Evolutionary conservation across 2,888 invertebrate genomes (phyloP).

Genomic region (Drosophila nr. medialis): DNA sequence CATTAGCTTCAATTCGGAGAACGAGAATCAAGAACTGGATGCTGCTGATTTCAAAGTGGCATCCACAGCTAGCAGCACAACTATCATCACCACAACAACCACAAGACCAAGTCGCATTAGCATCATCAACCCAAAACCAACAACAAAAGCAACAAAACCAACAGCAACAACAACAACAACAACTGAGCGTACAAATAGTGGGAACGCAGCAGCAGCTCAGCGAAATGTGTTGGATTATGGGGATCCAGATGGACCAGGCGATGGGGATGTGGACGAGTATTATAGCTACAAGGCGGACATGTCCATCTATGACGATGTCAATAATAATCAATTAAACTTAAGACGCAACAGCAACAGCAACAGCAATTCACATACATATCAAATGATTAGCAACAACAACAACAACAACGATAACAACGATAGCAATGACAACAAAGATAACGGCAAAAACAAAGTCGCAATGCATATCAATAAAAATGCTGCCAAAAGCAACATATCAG

Average conservation of each 20-base stretch:
- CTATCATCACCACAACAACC: slow-evolving; percentile 16
- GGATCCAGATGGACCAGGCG: slow-evolving; percentile 40
- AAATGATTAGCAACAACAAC: slow-evolving; percentile 49
- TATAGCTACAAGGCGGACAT: slow-evolving; percentile 81
- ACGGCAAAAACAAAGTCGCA: slow-evolving; percentile 33
- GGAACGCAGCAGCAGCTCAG: slow-evolving; percentile 17
- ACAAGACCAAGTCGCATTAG: slow-evolving; percentile 30
- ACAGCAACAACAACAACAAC: slow-evolving; percentile 11
- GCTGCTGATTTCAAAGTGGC: slow-evolving; percentile 69
- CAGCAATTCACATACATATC: slow-evolving; percentile 80
- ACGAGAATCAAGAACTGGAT: slow-evolving; percentile 63
- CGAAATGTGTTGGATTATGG: slow-evolving; percentile 41
- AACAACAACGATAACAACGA: slow-evolving; percentile 38
- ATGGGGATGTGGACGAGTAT: slow-evolving; percentile 78
- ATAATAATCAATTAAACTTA: slow-evolving; percentile 84
- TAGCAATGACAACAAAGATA: slow-evolving; percentile 33
- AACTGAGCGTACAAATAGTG: slow-evolving; percentile 21
- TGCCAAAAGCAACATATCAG: slow-evolving; percentile 56
- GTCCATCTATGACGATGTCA: slow-evolving; percentile 84
- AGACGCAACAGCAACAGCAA: slow-evolving; percentile 76
- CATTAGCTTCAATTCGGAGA: slow-evolving; percentile 77
- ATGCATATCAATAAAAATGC: slow-evolving; percentile 62
- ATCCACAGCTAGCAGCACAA: slow-evolving; percentile 48
- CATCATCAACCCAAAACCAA: slow-evolving; percentile 7
- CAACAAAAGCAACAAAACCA: slow-evolving; percentile 27